Evolutionary conservation across 2,888 invertebrate species (phyloP).

Genomic region (Cremastinae sp.): DNA sequence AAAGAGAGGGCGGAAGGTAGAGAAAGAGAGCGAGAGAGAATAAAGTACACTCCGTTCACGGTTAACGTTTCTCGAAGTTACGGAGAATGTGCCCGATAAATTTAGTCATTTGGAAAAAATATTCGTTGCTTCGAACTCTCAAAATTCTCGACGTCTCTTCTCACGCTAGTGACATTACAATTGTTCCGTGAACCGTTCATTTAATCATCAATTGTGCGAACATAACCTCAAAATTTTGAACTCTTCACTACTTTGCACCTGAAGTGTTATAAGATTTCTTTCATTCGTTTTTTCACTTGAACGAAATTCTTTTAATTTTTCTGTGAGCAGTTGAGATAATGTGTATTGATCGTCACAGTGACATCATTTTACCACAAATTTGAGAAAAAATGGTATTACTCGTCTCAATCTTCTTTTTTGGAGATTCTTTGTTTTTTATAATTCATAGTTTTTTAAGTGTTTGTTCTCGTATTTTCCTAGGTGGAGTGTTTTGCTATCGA

Average conservation of each 20-base stretch:
- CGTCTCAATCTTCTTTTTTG: background rate
- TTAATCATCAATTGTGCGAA: constrained; percentile 35
- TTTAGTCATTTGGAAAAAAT: constrained; percentile 22
- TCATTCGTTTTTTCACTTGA: background rate
- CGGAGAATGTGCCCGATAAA: constrained; percentile 12
- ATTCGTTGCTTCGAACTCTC: constrained; percentile 42
- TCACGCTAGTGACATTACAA: constrained; percentile 9
- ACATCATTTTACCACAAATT: constrained; percentile 44
- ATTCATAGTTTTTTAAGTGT: background rate
- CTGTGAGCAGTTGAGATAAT: constrained; percentile 37
- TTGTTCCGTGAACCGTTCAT: constrained; percentile 29
- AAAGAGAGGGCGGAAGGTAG: constrained; percentile 13
- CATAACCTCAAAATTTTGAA: constrained; percentile 36
- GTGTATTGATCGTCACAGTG: constrained; percentile 34
- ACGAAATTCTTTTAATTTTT: constrained; percentile 6
- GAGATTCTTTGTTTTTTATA: constrained; percentile 1
- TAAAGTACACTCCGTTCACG: constrained; percentile 20
- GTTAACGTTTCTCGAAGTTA: constrained; percentile 29
- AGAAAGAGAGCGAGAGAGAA: constrained; percentile 5
- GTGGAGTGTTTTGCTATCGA: constrained; percentile 88
- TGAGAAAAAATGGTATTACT: constrained; percentile 52
- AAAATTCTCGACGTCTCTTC: constrained; percentile 32
- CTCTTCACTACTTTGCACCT: constrained; percentile 9
- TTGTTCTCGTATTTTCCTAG: constrained; percentile 78
- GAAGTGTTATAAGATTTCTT: no score